Percentiles rank a stretch among this genome's conserved stretches.
phyloP scores from a whole-genome alignment of 2,888 invertebrate genomes.

The Scaptomyza flava region DNA sequence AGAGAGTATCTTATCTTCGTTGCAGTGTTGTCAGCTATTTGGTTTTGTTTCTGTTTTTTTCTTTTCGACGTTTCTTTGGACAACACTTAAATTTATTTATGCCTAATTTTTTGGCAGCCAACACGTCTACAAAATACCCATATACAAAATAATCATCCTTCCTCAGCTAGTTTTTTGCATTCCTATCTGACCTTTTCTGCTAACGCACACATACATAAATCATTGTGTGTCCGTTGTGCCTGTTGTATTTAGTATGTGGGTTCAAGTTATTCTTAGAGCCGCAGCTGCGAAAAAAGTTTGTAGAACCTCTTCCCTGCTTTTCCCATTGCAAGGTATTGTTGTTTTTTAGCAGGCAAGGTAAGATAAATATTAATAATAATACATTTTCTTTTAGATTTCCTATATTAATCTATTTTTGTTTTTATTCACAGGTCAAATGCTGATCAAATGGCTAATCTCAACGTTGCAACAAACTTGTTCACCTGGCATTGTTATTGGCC shows the following conservation, averaged over 20 bases:
- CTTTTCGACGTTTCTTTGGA: slow-evolving; percentile 24
- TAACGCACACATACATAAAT: slow-evolving; percentile 59
- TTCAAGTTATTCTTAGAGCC: slow-evolving; percentile 43
- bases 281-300: slow-evolving; percentile 60
- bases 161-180: background rate
- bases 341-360: background rate
- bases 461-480: slow-evolving; percentile 86
- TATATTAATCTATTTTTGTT: background rate
- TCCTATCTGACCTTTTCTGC: slow-evolving; percentile 38
- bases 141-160: too few relatives aligned
- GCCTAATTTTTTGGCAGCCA: slow-evolving; percentile 57
- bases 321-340: background rate
- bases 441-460: slow-evolving; percentile 94
- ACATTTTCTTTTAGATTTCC: background rate
- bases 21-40: slow-evolving; percentile 10
- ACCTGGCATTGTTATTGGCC: slow-evolving; percentile 85
- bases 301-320: slow-evolving; percentile 14
- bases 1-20: slow-evolving; percentile 50
- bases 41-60: background rate
- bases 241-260: slow-evolving; percentile 28
- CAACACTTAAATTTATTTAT: slow-evolving; percentile 71
- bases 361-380: background rate
- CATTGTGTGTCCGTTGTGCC: slow-evolving; percentile 38
- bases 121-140: slow-evolving; percentile 26
- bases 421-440: slow-evolving; percentile 91